Evolutionary conservation across 2,888 invertebrate genomes (phyloP), one percentile per base, ranked within the genome.

Genomic region (Volucella bombylans): DNA sequence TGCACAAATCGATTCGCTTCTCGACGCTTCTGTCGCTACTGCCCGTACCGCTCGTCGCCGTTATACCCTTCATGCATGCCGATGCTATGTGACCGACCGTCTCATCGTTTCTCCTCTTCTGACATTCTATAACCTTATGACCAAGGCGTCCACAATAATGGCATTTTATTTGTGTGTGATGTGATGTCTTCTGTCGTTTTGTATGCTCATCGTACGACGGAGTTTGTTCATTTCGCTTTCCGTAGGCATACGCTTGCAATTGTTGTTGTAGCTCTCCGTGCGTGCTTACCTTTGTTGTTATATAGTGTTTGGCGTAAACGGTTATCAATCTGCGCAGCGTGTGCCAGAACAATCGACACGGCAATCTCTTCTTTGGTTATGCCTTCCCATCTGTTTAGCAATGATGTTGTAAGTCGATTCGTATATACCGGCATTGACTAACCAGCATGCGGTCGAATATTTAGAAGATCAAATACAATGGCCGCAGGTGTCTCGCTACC

Each of bases 81-180:
- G 64, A 64, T 64, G 64, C 64, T 64, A 64, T 64, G 64, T 64
- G 47, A 38, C 64, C 64, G 49, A 64, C 64, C 23, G 45, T 18
- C 45, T 45, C 52, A 43, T 43, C 45, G 55, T 43, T 54, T 55
- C 45, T 43, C 31, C 55, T 55, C 54, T 54, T 45, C 45, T 55
- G 54, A 43, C 55, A 82, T 9, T 67, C 49, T 52, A 41, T 11
- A 49, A 82, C 71, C 65, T 86, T 82, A 47, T 86, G 76, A 41
- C 78, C 81, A 18, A 62, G 8, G 38, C 69, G 72, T 47, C 82
- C 82, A 43, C 82, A 86, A 52, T 73, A 80, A 65, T 85, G 61
- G 23, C 85, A 85, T 45, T 83, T 77, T 41, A 78, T 78, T 52
- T 62, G 38, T 47, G 73, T 59, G 52, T 71, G 45, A 4, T 69